phyloP scores from a whole-genome alignment of 2,797 vertebrate species.

The Dendrocincla tyrannina region DNA sequence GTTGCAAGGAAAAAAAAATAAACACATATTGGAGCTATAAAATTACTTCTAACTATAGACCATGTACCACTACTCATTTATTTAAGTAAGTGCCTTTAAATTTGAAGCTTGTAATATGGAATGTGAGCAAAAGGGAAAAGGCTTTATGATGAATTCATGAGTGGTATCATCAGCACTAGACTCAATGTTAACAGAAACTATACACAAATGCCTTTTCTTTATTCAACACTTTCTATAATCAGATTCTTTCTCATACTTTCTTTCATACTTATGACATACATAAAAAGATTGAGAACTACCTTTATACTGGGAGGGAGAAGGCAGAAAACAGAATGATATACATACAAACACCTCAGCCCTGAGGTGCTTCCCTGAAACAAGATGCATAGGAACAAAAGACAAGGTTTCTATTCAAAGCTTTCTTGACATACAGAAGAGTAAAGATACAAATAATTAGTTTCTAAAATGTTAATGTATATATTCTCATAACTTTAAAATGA shows the following conservation, averaged over 20 bases:
- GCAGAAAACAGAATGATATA: neutral
- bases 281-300: neutral
- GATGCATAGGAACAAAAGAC: neutral
- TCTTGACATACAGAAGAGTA: neutral
- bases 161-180: neutral
- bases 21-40: neutral
- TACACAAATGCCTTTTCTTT: neutral
- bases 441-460: neutral
- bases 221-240: neutral
- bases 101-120: neutral
- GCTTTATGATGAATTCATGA: neutral
- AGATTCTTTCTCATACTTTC: neutral
- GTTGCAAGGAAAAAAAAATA: neutral
- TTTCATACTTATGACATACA: rapidly evolving
- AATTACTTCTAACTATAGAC: neutral
- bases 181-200: neutral
- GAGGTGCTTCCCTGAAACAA: neutral
- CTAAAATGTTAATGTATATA: neutral
- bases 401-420: neutral
- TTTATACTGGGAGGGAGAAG: neutral
- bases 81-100: neutral
- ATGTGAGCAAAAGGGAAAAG: neutral
- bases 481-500: neutral
- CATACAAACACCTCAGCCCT: neutral
- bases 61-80: neutral